phyloP scores from a whole-genome alignment of 2,113 vertebrate genomes.

The Barnardius zonarius region DNA sequence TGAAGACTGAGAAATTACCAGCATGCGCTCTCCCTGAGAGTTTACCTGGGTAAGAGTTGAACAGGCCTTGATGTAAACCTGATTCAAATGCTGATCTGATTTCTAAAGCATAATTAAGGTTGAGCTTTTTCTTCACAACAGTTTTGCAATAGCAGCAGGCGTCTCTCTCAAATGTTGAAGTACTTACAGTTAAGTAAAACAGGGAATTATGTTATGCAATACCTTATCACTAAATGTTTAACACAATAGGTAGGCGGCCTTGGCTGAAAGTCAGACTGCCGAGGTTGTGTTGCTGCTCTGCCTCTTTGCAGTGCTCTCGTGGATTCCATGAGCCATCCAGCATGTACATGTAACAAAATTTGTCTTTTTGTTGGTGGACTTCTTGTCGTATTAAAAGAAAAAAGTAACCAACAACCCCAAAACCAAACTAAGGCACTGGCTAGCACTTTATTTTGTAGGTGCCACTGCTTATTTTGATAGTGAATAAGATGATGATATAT shows the following conservation, averaged over 20 bases:
- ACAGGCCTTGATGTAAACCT: background rate
- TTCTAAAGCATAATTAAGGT: background rate
- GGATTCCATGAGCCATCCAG: background rate
- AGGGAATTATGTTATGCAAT: background rate
- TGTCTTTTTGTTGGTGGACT: background rate
- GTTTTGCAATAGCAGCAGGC: background rate
- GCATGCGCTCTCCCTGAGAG: background rate
- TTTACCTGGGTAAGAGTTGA: background rate
- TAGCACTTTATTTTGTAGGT: background rate
- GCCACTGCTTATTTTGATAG: background rate
- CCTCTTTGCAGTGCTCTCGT: background rate
- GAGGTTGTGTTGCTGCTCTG: background rate
- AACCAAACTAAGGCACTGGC: background rate
- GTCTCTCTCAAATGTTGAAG: background rate
- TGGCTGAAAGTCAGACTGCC: background rate
- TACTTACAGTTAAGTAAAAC: background rate
- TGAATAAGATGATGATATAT: background rate
- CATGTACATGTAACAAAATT: background rate
- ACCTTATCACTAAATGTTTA: background rate
- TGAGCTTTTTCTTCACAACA: background rate
- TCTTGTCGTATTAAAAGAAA: background rate
- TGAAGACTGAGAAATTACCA: background rate
- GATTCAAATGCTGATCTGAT: background rate
- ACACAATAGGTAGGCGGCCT: background rate
- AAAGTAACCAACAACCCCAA: background rate